Conservation (phyloP, 2,113 vertebrate genomes). For the Montifringilla adamsi region DNA sequence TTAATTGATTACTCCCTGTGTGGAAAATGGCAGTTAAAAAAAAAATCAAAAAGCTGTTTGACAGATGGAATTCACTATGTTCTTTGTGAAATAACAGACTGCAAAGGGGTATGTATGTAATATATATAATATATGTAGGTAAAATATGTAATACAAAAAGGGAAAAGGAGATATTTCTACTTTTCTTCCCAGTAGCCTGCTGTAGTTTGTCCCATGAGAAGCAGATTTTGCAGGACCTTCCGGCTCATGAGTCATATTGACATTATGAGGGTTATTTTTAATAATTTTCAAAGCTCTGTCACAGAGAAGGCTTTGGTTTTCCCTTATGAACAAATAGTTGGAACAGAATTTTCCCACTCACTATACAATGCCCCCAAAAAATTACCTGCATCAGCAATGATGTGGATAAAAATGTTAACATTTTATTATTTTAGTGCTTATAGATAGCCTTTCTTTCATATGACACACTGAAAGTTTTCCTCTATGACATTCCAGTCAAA, state of each 20-base stretch:
- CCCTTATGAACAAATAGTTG: fast-evolving
- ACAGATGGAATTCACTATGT: not conserved
- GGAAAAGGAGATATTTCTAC: not conserved
- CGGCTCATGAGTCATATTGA: not conserved
- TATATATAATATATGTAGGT: too few species aligned
- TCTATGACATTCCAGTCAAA: not conserved
- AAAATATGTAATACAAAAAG: not conserved
- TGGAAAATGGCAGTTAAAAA: not conserved
- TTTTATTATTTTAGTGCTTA: not conserved
- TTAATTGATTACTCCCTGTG: not conserved
- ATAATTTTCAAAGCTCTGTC: not conserved
- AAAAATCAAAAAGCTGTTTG: not conserved
- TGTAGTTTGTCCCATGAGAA: not conserved
- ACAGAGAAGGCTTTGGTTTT: not conserved
- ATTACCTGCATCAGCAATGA: not conserved
- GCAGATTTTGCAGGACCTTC: not conserved
- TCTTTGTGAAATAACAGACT: not conserved
- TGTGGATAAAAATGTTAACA: not conserved
- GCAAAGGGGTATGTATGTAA: not conserved
- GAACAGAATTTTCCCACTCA: not conserved
- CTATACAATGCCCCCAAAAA: not conserved
- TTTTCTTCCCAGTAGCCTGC: not conserved
- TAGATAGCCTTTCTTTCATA: not conserved
- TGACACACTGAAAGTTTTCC: not conserved
- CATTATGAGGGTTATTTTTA: not conserved